Evolutionary conservation across 2,797 vertebrate genomes (phyloP).

Genomic region (Nothura maculosa): DNA sequence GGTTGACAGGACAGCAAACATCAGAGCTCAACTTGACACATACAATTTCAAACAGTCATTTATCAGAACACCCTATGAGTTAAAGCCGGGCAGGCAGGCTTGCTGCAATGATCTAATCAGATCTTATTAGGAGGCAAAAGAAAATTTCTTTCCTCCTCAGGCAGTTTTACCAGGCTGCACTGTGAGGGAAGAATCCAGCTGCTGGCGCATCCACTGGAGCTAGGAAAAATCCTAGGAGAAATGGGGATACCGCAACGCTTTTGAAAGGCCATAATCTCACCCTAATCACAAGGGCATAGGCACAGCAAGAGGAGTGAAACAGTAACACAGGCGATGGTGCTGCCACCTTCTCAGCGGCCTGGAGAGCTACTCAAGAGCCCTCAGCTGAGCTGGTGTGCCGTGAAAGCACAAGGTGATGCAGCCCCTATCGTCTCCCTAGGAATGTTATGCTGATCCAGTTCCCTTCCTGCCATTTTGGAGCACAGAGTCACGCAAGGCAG

Average conservation of each 20-base stretch:
- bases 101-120: conserved; percentile 46
- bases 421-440: conserved; percentile 55
- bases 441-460: conserved; percentile 47
- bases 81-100: conserved; percentile 39
- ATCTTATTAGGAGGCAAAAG: conserved; percentile 37
- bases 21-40: background rate
- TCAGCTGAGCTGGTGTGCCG: conserved; percentile 23
- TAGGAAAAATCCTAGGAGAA: background rate
- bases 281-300: conserved; percentile 9
- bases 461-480: conserved; percentile 38
- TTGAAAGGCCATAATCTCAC: conserved; percentile 10
- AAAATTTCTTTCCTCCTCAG: conserved; percentile 59
- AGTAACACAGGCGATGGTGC: background rate
- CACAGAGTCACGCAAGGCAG: conserved; percentile 30
- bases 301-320: background rate
- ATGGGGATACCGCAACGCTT: background rate
- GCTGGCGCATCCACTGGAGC: background rate
- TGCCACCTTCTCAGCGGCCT: conserved; percentile 6
- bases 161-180: conserved; percentile 36
- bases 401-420: conserved; percentile 48
- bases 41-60: conserved; percentile 25
- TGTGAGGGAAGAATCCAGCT: conserved; percentile 2
- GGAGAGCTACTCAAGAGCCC: conserved; percentile 22
- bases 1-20: background rate
- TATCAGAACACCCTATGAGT: background rate